Conservation (phyloP, 1,140 invertebrate species). For the Drosophila melanica region DNA sequence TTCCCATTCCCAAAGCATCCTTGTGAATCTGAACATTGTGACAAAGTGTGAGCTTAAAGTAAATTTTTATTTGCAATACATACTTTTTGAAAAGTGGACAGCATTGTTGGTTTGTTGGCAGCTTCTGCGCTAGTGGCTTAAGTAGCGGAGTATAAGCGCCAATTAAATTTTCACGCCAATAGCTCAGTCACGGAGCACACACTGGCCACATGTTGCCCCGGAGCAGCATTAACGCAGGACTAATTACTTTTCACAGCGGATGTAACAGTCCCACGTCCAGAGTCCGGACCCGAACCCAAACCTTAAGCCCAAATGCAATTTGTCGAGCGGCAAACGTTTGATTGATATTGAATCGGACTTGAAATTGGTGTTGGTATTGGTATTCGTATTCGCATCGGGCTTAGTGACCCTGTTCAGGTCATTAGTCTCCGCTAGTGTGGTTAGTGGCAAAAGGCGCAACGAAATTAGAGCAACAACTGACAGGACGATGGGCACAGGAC, state of each 20-base stretch:
- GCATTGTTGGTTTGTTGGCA: not conserved
- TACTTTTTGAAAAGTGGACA: not conserved
- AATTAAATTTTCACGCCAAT: constrained; percentile 82
- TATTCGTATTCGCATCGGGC: constrained; percentile 10
- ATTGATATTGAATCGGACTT: constrained; percentile 78
- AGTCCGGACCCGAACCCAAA: not conserved
- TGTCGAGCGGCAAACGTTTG: constrained; percentile 77
- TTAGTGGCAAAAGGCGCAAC: constrained; percentile 60
- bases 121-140: not conserved
- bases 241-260: constrained; percentile 66
- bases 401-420: constrained; percentile 54
- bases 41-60: too few relatives aligned
- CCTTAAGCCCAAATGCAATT: constrained; percentile 58
- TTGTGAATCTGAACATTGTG: too few relatives aligned
- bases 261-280: constrained; percentile 4
- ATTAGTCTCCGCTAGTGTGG: constrained; percentile 58
- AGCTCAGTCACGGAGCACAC: constrained; percentile 40
- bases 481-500: not conserved
- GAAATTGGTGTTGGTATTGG: not conserved
- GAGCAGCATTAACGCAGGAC: constrained; percentile 44
- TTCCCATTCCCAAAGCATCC: too few relatives aligned
- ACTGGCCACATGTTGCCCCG: constrained; percentile 63
- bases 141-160: constrained; percentile 40
- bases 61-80: not conserved
- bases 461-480: constrained; percentile 68